Evolutionary conservation across 2,797 vertebrate species (phyloP).

Genomic region (Pangasius larnaudii): DNA sequence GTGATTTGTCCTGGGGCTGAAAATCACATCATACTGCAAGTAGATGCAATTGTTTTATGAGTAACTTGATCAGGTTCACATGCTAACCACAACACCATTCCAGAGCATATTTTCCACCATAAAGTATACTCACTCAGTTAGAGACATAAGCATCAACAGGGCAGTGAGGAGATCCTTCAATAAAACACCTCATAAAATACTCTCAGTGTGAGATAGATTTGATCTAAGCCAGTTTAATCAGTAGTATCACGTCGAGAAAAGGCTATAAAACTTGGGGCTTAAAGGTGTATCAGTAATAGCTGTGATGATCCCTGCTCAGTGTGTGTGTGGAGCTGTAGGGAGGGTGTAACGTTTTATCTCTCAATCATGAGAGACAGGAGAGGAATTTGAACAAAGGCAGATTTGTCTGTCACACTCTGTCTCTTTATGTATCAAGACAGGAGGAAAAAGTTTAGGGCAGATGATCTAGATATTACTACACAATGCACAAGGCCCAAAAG

Average conservation of each 20-base stretch:
- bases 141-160: conserved; percentile 35
- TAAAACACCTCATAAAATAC: conserved; percentile 54
- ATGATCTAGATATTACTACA: conserved; percentile 12
- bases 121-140: neutral
- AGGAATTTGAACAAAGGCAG: conserved; percentile 32
- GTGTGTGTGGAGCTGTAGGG: conserved; percentile 25
- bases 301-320: conserved; percentile 35
- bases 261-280: conserved; percentile 45
- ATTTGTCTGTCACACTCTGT: conserved; percentile 6
- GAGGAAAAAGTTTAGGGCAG: conserved; percentile 13
- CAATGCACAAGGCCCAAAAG: neutral
- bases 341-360: conserved; percentile 47
- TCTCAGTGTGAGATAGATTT: conserved; percentile 46
- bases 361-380: conserved; percentile 39
- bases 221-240: conserved; percentile 49
- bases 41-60: conserved; percentile 27
- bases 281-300: conserved; percentile 53
- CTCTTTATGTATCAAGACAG: conserved; percentile 18
- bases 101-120: conserved; percentile 33
- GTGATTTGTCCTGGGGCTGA: conserved; percentile 30
- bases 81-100: conserved; percentile 28
- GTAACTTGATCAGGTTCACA: conserved; percentile 24
- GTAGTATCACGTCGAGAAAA: conserved; percentile 39
- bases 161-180: conserved; percentile 41
- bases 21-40: conserved; percentile 37